Conservation (phyloP, 2,888 invertebrate genomes). For the Hypercompe scribonia region DNA sequence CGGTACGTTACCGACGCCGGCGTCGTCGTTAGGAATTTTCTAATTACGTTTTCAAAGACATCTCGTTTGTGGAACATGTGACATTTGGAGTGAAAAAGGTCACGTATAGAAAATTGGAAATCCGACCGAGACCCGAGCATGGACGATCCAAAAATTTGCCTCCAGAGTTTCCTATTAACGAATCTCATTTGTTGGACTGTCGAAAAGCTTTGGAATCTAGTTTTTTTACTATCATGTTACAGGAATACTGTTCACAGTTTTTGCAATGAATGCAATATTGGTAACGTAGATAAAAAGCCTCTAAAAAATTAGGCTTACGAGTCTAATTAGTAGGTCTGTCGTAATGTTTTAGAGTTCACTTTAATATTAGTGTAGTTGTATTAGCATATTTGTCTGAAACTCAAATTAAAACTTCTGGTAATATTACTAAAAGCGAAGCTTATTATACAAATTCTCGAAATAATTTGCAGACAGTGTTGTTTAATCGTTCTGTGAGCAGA, state of each 20-base stretch:
- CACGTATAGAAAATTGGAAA: conserved; percentile 84
- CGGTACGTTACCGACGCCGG: conserved; percentile 77
- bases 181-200: conserved; percentile 69
- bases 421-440: not conserved
- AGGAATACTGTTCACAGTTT: conserved; percentile 10
- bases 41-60: conserved; percentile 87
- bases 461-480: not conserved
- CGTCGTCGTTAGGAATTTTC: conserved; percentile 84
- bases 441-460: not conserved
- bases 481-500: not conserved
- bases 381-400: not conserved
- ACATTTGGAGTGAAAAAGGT: conserved; percentile 82
- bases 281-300: not conserved
- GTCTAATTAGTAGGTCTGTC: not conserved
- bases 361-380: not conserved
- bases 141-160: conserved; percentile 62
- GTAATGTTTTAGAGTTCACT: not conserved
- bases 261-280: not conserved
- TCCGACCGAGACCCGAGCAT: conserved; percentile 48
- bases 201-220: conserved; percentile 29
- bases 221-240: conserved; percentile 8
- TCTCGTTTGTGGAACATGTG: conserved; percentile 84
- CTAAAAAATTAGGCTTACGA: not conserved
- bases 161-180: conserved; percentile 74
- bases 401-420: not conserved